phyloP scores from a whole-genome alignment of 2,113 vertebrate species.

The Dromas ardeola region DNA sequence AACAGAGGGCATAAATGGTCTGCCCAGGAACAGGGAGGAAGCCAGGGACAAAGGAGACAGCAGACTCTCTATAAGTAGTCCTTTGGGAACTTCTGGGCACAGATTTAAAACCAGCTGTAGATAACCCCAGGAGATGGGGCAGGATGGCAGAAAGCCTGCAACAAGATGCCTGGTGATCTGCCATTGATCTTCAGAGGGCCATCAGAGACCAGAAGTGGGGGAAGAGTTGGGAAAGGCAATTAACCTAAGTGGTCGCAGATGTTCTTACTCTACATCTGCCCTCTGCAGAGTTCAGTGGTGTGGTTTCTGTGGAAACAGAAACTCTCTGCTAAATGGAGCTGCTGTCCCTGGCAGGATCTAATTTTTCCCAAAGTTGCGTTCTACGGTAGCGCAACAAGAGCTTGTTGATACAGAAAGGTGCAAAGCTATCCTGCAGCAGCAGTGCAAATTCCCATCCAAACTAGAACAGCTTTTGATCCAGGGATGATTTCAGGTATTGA shows the following conservation, averaged over 20 bases:
- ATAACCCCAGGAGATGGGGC: slow-evolving; percentile 24
- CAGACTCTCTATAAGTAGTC: not conserved
- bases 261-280: slow-evolving; percentile 29
- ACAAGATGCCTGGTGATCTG: slow-evolving; percentile 22
- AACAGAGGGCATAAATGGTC: not conserved
- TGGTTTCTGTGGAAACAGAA: slow-evolving; percentile 57
- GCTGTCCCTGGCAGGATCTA: not conserved
- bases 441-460: not conserved
- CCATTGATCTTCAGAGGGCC: slow-evolving; percentile 47
- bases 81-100: not conserved
- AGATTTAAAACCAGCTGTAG: slow-evolving; percentile 23
- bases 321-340: not conserved
- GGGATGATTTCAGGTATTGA: not conserved
- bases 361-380: not conserved
- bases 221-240: slow-evolving; percentile 52
- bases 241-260: slow-evolving; percentile 62
- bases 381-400: not conserved
- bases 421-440: not conserved
- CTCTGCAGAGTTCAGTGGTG: not conserved
- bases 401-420: not conserved
- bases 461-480: not conserved
- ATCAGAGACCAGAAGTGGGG: slow-evolving; percentile 2
- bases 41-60: not conserved
- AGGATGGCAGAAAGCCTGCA: slow-evolving; percentile 39
- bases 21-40: not conserved